Percentiles rank a stretch among this genome's conserved stretches.
Conservation (phyloP, 2,797 vertebrate species). For the Chromobotia macracanthus region DNA sequence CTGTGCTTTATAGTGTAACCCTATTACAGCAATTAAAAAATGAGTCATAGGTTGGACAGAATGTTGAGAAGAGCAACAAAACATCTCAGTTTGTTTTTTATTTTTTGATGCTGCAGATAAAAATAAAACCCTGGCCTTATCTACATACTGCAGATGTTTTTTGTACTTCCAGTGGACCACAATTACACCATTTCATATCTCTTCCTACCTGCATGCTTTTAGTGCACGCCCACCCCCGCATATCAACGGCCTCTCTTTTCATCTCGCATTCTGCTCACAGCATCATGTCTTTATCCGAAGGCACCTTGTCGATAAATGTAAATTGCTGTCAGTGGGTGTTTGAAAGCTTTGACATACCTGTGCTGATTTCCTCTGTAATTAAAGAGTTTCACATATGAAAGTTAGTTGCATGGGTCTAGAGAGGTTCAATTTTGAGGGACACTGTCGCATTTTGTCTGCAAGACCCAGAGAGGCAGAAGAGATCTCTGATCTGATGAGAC, state of each 20-base stretch:
- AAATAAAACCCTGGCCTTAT: constrained; percentile 32
- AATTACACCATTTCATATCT: constrained; percentile 48
- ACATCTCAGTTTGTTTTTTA: not conserved
- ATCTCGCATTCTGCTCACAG: constrained; percentile 5
- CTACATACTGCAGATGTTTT: constrained; percentile 29
- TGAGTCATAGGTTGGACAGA: not conserved
- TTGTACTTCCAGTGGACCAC: constrained; percentile 27
- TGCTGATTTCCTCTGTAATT: constrained; percentile 20
- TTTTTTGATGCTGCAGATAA: constrained; percentile 1
- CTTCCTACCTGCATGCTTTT: constrained; percentile 34
- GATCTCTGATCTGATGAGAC: constrained; percentile 38
- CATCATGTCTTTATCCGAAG: not conserved
- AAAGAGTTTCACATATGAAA: constrained; percentile 25
- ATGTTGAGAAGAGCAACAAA: not conserved
- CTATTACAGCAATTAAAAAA: not conserved
- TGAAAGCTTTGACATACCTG: not conserved
- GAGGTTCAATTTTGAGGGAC: not conserved
- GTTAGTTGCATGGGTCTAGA: constrained; percentile 8
- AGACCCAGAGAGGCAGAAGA: not conserved
- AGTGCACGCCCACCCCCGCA: constrained; percentile 14
- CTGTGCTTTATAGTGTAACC: not conserved
- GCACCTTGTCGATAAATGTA: constrained; percentile 18
- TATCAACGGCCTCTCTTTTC: constrained; percentile 32
- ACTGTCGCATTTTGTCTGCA: not conserved
- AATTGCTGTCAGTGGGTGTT: not conserved